These are phyloP conservation scores for Lingula anatina DNA, from an alignment of 2,888 invertebrate genomes.

Conservation along the genomic window DNA sequence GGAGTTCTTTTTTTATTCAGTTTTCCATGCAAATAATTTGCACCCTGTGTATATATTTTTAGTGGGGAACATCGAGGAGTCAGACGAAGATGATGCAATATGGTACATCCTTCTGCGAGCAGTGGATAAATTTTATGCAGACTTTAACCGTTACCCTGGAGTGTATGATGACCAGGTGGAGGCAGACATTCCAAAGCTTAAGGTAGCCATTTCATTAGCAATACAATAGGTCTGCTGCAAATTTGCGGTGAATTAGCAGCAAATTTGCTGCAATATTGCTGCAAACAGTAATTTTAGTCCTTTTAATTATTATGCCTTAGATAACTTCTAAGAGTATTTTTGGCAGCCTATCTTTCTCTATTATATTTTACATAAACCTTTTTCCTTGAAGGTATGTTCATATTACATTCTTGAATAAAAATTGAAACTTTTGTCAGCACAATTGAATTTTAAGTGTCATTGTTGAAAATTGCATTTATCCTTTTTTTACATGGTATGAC, in stretches of 20 bases:
- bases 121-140: constrained; percentile 81
- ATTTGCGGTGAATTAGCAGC: background rate
- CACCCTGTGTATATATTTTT: too few species aligned
- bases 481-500: too few species aligned
- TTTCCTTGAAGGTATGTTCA: too few species aligned
- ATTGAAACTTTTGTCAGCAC: too few species aligned
- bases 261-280: background rate
- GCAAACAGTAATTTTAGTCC: constrained; percentile 10
- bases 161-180: constrained; percentile 70
- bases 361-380: too few species aligned
- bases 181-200: constrained; percentile 82
- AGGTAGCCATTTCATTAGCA: constrained; percentile 50
- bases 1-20: too few species aligned
- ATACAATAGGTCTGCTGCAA: background rate
- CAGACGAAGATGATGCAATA: constrained; percentile 53
- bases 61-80: constrained; percentile 26
- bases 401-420: too few species aligned
- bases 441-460: too few species aligned
- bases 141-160: constrained; percentile 86
- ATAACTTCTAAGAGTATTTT: too few species aligned
- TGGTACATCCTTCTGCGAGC: constrained; percentile 86
- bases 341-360: too few species aligned
- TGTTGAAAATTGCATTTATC: too few species aligned
- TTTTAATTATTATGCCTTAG: background rate
- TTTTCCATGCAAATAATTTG: too few species aligned